Percentiles rank a stretch among this genome's conserved stretches.
These are phyloP conservation scores for Myripristis jacobus DNA, from an alignment of 2,797 vertebrate species.

Conservation along the genomic window DNA sequence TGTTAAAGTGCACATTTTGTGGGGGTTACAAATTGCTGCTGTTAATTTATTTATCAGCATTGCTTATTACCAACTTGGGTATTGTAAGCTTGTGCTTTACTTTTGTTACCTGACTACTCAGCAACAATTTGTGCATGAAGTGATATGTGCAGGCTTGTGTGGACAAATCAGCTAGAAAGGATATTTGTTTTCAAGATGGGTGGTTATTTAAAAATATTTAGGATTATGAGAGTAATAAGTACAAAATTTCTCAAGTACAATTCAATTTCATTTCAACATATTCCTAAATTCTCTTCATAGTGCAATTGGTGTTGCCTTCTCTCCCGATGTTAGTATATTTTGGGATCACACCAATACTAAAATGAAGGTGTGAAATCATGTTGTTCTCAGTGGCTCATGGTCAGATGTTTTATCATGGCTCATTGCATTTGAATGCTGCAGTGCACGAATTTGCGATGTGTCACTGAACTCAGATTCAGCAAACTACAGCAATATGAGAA, in stretches of 20 bases:
- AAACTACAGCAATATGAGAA: constrained; percentile 51
- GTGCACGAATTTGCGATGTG: constrained; percentile 63
- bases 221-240: constrained; percentile 34
- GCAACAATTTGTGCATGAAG: constrained; percentile 17
- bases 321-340: constrained; percentile 25
- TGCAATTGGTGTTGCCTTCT: constrained; percentile 53
- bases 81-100: constrained; percentile 42
- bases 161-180: constrained; percentile 25
- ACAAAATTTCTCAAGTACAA: constrained; percentile 13
- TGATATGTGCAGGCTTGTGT: constrained; percentile 16
- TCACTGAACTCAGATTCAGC: constrained; percentile 60
- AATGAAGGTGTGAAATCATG: constrained; percentile 33
- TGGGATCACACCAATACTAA: constrained; percentile 24
- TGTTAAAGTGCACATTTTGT: constrained; percentile 42
- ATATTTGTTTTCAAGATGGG: constrained; percentile 19
- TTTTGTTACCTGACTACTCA: constrained; percentile 42
- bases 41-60: constrained; percentile 15
- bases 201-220: constrained; percentile 20
- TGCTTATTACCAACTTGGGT: constrained; percentile 19
- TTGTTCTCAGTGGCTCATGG: constrained; percentile 57
- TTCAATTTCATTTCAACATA: constrained; percentile 38
- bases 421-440: constrained; percentile 63
- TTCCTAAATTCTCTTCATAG: constrained; percentile 44
- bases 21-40: constrained; percentile 22
- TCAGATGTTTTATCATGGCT: constrained; percentile 66